phyloP scores from a whole-genome alignment of 2,888 invertebrate genomes.

The Caenorhabditis macrosperma region DNA sequence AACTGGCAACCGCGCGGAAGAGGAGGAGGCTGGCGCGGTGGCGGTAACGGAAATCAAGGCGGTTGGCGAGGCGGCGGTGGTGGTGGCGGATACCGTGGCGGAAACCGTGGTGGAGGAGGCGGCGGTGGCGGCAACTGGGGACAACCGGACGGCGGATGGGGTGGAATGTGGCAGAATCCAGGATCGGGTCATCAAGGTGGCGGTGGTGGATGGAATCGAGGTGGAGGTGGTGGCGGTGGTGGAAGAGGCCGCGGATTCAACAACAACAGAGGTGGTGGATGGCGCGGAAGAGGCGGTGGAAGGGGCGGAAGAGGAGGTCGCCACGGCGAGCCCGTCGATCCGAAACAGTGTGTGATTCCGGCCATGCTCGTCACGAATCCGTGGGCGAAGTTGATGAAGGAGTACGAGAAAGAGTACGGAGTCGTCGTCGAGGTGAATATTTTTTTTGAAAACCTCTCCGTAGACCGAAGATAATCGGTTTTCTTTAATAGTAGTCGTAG shows the following conservation, averaged over 20 bases:
- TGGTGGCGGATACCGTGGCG: conserved; percentile 11
- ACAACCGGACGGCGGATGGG: conserved; percentile 3
- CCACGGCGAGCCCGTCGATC: conserved; percentile 15
- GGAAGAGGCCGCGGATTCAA: conserved; percentile 10
- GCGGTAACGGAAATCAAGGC: conserved; percentile 14
- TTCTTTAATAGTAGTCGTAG: too few relatives aligned
- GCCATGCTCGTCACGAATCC: conserved; percentile 40
- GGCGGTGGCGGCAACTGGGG: conserved; percentile 7
- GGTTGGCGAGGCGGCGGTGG: neutral
- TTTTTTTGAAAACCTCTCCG: neutral
- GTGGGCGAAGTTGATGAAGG: conserved; percentile 35
- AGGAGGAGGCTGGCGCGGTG: conserved; percentile 15
- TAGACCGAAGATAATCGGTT: too few relatives aligned
- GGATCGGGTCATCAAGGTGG: conserved; percentile 10
- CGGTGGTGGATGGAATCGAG: conserved; percentile 3
- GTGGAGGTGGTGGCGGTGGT: conserved; percentile 19
- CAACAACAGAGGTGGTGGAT: conserved; percentile 21
- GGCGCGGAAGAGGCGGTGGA: conserved; percentile 17
- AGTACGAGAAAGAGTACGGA: conserved; percentile 47
- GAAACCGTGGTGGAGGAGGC: conserved; percentile 8
- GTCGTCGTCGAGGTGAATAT: conserved; percentile 15
- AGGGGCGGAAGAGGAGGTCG: neutral
- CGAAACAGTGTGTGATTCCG: conserved; percentile 38
- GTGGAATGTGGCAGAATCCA: conserved; percentile 1
- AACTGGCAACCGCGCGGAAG: conserved; percentile 19